Percentiles rank a stretch among this genome's conserved stretches.
phyloP scores from a whole-genome alignment of 2,888 invertebrate genomes.

The Keiferia lycopersicella region DNA sequence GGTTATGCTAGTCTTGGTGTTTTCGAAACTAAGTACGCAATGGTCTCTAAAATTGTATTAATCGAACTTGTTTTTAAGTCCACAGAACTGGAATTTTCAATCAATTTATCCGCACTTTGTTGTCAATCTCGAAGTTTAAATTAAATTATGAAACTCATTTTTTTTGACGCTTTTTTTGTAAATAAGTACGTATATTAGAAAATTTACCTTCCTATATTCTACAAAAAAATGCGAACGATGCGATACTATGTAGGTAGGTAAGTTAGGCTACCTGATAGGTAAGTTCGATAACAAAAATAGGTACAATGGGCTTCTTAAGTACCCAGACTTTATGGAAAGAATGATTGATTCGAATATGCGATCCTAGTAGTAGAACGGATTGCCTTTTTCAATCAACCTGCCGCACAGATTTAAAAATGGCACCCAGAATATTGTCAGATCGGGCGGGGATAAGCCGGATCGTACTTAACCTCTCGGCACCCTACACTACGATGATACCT shows the following conservation, averaged over 20 bases:
- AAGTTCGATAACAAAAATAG: too few species aligned
- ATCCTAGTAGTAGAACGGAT: too few species aligned
- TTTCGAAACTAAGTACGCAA: background rate
- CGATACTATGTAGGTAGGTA: background rate
- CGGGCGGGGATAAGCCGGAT: too few species aligned
- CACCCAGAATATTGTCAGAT: too few species aligned
- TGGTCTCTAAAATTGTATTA: background rate
- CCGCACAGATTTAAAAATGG: too few species aligned
- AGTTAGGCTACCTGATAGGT: too few species aligned
- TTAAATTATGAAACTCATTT: conserved; percentile 4
- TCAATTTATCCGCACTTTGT: conserved; percentile 6
- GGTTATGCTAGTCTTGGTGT: background rate
- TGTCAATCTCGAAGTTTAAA: background rate
- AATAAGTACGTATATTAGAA: background rate
- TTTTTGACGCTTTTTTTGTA: too few species aligned
- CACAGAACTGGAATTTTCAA: background rate
- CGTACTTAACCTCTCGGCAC: too few species aligned
- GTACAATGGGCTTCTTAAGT: too few species aligned
- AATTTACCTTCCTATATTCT: background rate
- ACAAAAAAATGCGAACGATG: background rate
- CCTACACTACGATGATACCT: too few species aligned
- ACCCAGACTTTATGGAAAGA: background rate
- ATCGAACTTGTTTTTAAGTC: background rate
- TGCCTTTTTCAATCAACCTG: too few species aligned
- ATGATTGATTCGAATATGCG: too few species aligned